Evolutionary conservation across 2,113 vertebrate genomes (phyloP), one percentile per base, ranked within the genome.

Genomic region (Tetrax tetrax): DNA sequence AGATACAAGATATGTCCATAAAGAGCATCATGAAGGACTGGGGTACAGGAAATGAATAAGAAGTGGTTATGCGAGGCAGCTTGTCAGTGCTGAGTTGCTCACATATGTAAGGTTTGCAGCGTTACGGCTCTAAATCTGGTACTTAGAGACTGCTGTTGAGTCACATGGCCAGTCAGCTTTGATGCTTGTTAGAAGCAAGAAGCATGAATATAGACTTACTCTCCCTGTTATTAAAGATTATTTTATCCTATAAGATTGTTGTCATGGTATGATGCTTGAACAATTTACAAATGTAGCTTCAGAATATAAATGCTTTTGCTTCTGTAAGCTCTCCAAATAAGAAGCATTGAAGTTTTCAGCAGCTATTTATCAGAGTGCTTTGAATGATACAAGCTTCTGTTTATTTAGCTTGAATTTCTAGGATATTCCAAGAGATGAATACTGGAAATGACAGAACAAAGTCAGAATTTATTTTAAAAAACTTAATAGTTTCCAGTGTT

Each of bases 211-310:
- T 19, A 90, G 84, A 87, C 61, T 91, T 91, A 87, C 77, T 96
- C 74, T 81, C 80, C 18, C 81, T 75, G 89, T 94, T 97, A 80
- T 94, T 96, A 96, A 95, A 92, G 79, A 96, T 93, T 88, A 94
- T 95, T 97, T 96, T 94, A 61, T 97, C 92, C 97, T 69, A 7
- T 22, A 81, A 94, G 84, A 94, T 85, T 63, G 81, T 93, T 90
- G 92, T 90, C 91, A 65, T 68, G 89, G 79, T 69, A 2, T 25
- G 60, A 94, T 95, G 47, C 65, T 89, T 50, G 70, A 91, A 60
- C 95, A 75, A 78, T 94, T 94, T 92, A 93, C 82, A 86, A 72
- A 86, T 61, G 53, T 87, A 69, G 70, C 61, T 74, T 89, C 76
- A 47, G 94, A 96, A 93, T 92, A 82, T 64, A 95, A 94, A 50